Evolutionary conservation across 2,888 invertebrate species (phyloP).

Genomic region (Schrankia costaestrigalis): DNA sequence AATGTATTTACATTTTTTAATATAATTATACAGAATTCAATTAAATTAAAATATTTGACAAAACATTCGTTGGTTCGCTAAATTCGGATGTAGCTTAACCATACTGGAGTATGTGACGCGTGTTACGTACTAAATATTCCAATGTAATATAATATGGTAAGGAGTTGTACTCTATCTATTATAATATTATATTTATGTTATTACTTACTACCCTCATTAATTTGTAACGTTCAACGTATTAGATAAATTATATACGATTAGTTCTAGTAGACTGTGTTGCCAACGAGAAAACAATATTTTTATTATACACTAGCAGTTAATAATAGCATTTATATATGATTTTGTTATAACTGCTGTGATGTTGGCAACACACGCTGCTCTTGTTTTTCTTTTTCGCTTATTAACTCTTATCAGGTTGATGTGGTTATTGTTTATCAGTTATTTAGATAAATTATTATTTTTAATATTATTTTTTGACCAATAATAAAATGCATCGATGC

Average conservation of each 20-base stretch:
- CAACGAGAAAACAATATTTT: conserved; percentile 16
- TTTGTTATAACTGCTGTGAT: conserved; percentile 23
- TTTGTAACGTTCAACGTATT: conserved; percentile 51
- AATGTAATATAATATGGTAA: conserved; percentile 37
- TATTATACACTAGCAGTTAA: conserved; percentile 22
- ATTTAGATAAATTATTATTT: conserved; percentile 76
- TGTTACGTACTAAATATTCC: conserved; percentile 55
- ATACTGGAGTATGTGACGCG: conserved; percentile 1
- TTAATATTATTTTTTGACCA: conserved; percentile 73
- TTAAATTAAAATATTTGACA: conserved; percentile 4
- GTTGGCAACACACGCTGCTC: conserved; percentile 45
- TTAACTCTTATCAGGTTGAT: conserved; percentile 53
- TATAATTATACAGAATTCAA: conserved; percentile 2
- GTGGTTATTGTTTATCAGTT: conserved; percentile 69
- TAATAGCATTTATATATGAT: conserved; percentile 34
- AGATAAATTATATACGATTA: conserved; percentile 48
- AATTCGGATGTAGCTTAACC: conserved; percentile 5
- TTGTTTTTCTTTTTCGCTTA: conserved; percentile 45
- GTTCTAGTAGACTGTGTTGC: conserved; percentile 37
- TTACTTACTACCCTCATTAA: conserved; percentile 40
- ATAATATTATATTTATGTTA: conserved; percentile 23
- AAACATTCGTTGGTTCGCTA: conserved; percentile 4
- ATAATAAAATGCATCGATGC: conserved; percentile 76
- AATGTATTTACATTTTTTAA: conserved; percentile 6
- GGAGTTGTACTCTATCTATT: conserved; percentile 26